Evolutionary conservation across 2,888 invertebrate species (phyloP).

Genomic region (Choreutis nemorana): DNA sequence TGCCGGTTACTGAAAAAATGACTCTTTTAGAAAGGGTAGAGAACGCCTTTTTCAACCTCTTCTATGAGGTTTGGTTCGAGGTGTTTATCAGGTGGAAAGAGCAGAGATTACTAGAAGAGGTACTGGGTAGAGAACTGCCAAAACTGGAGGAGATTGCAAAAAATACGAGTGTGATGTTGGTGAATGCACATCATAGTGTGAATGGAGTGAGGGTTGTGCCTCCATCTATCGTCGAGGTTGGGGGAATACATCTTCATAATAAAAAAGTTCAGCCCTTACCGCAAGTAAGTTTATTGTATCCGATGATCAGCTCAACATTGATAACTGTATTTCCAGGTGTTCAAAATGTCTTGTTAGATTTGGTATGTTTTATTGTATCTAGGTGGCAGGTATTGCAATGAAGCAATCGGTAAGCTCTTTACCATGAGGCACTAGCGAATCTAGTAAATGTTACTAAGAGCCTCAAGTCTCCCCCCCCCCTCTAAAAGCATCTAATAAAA

Average conservation of each 20-base stretch:
- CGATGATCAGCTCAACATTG: no score
- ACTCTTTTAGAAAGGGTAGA: conserved; percentile 36
- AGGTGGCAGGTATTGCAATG: no score
- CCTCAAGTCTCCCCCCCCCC: no score
- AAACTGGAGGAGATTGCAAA: conserved; percentile 32
- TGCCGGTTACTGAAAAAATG: conserved; percentile 32
- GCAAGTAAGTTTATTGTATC: conserved; percentile 20
- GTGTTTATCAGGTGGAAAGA: conserved; percentile 20
- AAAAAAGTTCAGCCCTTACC: conserved; percentile 18
- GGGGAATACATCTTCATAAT: conserved; percentile 53
- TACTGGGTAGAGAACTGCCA: conserved; percentile 33
- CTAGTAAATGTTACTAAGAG: no score
- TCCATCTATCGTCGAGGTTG: conserved; percentile 56
- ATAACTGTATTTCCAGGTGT: no score
- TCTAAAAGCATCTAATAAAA: no score
- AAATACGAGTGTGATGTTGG: conserved; percentile 47
- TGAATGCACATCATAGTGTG: conserved; percentile 49
- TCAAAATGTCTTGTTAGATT: no score
- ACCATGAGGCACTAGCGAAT: no score
- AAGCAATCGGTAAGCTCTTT: no score
- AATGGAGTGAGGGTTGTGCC: conserved; percentile 42
- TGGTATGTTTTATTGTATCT: no score
- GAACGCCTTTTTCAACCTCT: conserved; percentile 32
- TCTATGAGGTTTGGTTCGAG: conserved; percentile 24
- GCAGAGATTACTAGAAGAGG: conserved; percentile 27